A percentile compares a stretch with the other conserved stretches of the same genome.
These are phyloP conservation scores for Toxostoma redivivum DNA, from an alignment of 2,113 vertebrate species.

Conservation along the genomic window DNA sequence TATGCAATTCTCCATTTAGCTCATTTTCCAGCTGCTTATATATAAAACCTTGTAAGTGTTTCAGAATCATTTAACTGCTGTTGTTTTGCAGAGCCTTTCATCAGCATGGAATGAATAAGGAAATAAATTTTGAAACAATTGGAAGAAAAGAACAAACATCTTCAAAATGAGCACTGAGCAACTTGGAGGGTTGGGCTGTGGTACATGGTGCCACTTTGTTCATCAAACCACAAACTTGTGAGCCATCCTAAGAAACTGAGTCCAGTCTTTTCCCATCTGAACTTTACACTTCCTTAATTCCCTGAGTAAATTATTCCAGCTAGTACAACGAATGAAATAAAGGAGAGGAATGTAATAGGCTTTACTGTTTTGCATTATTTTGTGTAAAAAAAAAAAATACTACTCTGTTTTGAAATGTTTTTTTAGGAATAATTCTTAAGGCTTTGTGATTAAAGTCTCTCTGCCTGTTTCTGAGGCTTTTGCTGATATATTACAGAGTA, in stretches of 20 bases:
- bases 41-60: not conserved
- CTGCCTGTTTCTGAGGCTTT: not conserved
- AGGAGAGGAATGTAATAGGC: not conserved
- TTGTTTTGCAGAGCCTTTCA: not conserved
- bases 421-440: not conserved
- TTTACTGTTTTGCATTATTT: not conserved
- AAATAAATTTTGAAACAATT: constrained; percentile 42
- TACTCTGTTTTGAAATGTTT: not conserved
- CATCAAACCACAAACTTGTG: not conserved
- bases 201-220: not conserved
- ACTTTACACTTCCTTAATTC: not conserved
- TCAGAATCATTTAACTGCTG: not conserved
- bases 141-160: not conserved
- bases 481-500: not conserved
- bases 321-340: not conserved
- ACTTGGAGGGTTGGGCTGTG: not conserved
- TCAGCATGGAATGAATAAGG: not conserved
- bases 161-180: not conserved
- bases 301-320: not conserved
- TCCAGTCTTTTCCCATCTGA: not conserved
- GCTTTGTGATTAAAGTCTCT: not conserved
- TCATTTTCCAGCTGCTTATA: constrained; percentile 17
- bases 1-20: not conserved
- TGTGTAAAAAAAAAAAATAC: not conserved
- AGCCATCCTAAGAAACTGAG: not conserved